Base-by-base conservation (phyloP, 2,113 vertebrate species). In the Salvelinus namaycush region DNA sequence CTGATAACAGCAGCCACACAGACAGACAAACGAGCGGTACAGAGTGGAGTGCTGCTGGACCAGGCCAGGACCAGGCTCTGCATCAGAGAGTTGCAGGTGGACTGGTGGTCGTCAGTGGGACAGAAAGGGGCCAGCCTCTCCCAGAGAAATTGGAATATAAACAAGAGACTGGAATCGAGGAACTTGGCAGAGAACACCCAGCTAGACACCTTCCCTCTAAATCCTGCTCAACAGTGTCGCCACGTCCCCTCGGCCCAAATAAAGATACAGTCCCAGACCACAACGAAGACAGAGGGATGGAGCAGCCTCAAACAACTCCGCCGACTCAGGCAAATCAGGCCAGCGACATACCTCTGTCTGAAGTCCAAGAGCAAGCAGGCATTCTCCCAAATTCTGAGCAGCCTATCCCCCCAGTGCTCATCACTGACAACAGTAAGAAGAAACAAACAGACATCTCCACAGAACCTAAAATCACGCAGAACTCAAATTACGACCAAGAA, bases 141-240 rank as follows among this genome's bases (percentile, higher is more conserved):
- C 39, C 80, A 75, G 83, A 81, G 34, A 77, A 72, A 31, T 80
- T 88, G 89, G 92, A 89, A 81, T 87, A 87, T 79, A 90, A 90
- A 88, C 27, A 84, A 80, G 86, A 88, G 84, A 87, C 85, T 87
- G 81, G 73, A 83, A 80, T 81, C 69, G 26, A 78, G 76, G 87
- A 88, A 76, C 70, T 79, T 68, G 48, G 24, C 78, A 83, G 83
- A 81, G 84, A 87, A 86, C 79, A 87, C 80, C 88, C 68, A 26
- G 72, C 71, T 7, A 79, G 77, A 83, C 81, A 86, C 72, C 80
- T 79, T 73, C 68, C 73, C 67, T 84, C 87, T 84, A 81, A 89
- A 69, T 75, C 83, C 76, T 74, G 71, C 74, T 86, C 89, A 85
- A 78, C 84, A 51, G 81, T 71, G 68, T 78, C 85, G 31, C 74